These are phyloP conservation scores for Physocephala rufipes DNA, from an alignment of 2,888 invertebrate species.

Conservation along the genomic window DNA sequence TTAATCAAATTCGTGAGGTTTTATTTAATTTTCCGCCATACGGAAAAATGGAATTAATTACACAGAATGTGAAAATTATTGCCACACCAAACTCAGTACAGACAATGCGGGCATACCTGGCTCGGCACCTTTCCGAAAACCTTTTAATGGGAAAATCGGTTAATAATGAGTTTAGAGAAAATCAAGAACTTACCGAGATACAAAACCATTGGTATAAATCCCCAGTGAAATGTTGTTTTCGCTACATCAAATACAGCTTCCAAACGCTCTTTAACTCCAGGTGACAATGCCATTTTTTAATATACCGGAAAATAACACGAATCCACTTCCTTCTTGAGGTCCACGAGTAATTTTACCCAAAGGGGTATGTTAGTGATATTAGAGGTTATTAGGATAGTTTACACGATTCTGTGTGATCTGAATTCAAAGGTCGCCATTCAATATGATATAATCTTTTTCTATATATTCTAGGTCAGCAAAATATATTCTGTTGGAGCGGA, in stretches of 20 bases:
- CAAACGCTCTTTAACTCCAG: constrained; percentile 72
- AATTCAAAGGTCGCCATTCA: no score
- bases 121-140: constrained; percentile 75
- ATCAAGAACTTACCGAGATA: constrained; percentile 70
- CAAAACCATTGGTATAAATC: constrained; percentile 75
- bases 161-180: neutral
- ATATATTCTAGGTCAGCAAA: no score
- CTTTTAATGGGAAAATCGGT: constrained; percentile 62
- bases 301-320: neutral
- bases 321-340: no score
- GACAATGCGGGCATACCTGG: constrained; percentile 73
- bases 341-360: no score
- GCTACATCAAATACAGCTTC: constrained; percentile 70
- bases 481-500: no score
- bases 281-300: constrained; percentile 61
- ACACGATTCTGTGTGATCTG: no score
- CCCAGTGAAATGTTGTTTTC: constrained; percentile 75
- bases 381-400: no score
- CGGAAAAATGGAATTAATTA: no score
- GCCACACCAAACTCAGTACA: constrained; percentile 62
- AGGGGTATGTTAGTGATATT: no score
- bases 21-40: no score
- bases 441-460: no score
- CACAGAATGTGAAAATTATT: constrained; percentile 48
- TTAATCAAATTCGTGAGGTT: no score